Conservation (phyloP, 2,797 vertebrate species). For the Cyprinodon diabolis region DNA sequence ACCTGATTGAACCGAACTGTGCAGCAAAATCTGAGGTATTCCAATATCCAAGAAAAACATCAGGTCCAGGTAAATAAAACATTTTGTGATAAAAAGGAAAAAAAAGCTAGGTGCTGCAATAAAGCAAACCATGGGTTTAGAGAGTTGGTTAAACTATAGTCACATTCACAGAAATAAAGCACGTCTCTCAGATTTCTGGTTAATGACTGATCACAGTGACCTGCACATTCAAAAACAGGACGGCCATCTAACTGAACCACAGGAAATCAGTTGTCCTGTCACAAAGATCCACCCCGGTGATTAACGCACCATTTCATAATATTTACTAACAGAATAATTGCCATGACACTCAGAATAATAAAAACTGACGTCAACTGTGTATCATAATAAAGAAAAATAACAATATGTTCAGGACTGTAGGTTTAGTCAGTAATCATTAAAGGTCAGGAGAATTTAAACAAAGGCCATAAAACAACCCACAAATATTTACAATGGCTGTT, state of each 20-base stretch:
- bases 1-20: conserved; percentile 40
- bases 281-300: conserved; percentile 44
- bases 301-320: conserved; percentile 48
- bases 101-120: not conserved
- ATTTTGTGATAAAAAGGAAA: not conserved
- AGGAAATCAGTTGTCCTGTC: conserved; percentile 35
- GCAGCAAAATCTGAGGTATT: conserved; percentile 22
- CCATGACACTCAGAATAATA: conserved; percentile 31
- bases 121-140: not conserved
- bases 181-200: conserved; percentile 44
- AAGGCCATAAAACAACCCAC: conserved; percentile 45
- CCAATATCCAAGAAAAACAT: conserved; percentile 6
- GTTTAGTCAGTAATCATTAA: conserved; percentile 38
- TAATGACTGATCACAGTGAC: conserved; percentile 67
- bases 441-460: conserved; percentile 35
- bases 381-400: conserved; percentile 34
- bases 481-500: conserved; percentile 62
- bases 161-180: conserved; percentile 29
- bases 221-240: conserved; percentile 36
- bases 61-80: not conserved
- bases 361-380: conserved; percentile 39
- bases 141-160: conserved; percentile 5
- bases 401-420: conserved; percentile 32
- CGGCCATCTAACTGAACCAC: conserved; percentile 21
- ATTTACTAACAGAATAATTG: conserved; percentile 36